Evolutionary conservation across 1,140 invertebrate species (phyloP).

Genomic region (Diorhabda sublineata): DNA sequence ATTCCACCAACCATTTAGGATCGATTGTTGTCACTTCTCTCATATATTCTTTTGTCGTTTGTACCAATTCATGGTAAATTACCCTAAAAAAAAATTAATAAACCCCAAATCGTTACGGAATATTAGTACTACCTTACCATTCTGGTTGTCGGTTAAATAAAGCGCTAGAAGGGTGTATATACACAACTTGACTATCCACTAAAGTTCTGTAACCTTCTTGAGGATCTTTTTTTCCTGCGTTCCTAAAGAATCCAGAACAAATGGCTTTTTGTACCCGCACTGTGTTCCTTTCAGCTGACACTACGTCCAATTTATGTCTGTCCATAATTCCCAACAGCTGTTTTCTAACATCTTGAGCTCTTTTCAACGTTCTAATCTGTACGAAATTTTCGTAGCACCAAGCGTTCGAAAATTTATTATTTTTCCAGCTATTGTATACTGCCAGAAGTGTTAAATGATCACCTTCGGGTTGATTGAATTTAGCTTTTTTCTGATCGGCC

Average conservation of each 20-base stretch:
- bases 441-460: constrained; percentile 97
- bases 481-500: constrained; percentile 98
- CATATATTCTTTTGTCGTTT: constrained; percentile 99
- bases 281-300: constrained; percentile 93
- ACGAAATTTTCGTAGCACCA: constrained; percentile 99
- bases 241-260: constrained; percentile 98
- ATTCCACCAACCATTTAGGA: constrained; percentile 99
- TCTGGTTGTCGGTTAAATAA: constrained; percentile 97
- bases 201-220: constrained; percentile 98
- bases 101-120: background rate
- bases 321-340: constrained; percentile 98
- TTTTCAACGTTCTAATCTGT: constrained; percentile 92
- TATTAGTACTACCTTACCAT: constrained; percentile 62
- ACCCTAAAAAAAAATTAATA: constrained; percentile 63
- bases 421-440: constrained; percentile 99
- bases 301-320: constrained; percentile 95
- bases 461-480: constrained; percentile 98
- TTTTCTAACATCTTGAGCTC: constrained; percentile 97
- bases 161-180: constrained; percentile 97
- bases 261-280: constrained; percentile 96
- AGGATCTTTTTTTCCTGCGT: constrained; percentile 98
- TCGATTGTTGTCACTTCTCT: constrained; percentile 98
- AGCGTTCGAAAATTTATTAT: constrained; percentile 97
- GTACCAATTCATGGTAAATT: constrained; percentile 97
- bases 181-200: constrained; percentile 97